phyloP scores from a whole-genome alignment of 1,140 invertebrate genomes.

The Drosophila lini region DNA sequence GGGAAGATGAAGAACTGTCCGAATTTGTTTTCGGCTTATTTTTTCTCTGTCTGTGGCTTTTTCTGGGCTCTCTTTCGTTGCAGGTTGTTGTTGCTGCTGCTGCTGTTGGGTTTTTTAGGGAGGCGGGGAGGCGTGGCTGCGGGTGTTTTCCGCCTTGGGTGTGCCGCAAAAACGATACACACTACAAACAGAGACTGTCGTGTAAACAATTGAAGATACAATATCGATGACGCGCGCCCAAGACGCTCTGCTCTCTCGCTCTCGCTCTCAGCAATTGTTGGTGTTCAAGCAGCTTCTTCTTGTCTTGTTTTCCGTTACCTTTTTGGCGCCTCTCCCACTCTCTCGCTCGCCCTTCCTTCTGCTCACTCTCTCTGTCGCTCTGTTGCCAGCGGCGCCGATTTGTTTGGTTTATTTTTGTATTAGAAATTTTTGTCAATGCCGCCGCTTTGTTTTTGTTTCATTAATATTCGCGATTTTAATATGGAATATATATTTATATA shows the following conservation, averaged over 20 bases:
- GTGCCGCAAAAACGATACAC: conserved; percentile 38
- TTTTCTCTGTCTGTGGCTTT: not conserved
- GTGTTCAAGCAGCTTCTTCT: conserved; percentile 15
- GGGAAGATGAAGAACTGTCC: conserved; percentile 14
- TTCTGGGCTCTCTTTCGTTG: conserved; percentile 4
- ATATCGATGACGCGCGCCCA: conserved; percentile 43
- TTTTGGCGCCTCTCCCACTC: conserved; percentile 39
- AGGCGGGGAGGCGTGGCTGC: conserved; percentile 10
- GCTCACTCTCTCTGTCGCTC: conserved; percentile 29
- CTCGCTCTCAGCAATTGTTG: conserved; percentile 1
- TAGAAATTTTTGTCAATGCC: conserved; percentile 54
- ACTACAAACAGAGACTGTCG: conserved; percentile 16
- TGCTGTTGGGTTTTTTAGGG: not conserved
- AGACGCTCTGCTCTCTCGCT: conserved; percentile 23
- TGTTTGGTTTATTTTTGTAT: conserved; percentile 76
- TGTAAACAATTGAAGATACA: conserved; percentile 44
- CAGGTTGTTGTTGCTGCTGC: conserved; percentile 8
- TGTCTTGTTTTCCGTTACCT: conserved; percentile 17
- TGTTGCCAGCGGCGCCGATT: conserved; percentile 73
- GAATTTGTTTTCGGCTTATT: conserved; percentile 1
- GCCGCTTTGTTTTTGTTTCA: conserved; percentile 45
- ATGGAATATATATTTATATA: conserved; percentile 43
- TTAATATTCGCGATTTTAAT: conserved; percentile 71
- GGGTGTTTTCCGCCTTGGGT: conserved; percentile 28
- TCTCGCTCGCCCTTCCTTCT: conserved; percentile 7